phyloP scores from a whole-genome alignment of 2,888 invertebrate species.

The Drosophila tripunctata region DNA sequence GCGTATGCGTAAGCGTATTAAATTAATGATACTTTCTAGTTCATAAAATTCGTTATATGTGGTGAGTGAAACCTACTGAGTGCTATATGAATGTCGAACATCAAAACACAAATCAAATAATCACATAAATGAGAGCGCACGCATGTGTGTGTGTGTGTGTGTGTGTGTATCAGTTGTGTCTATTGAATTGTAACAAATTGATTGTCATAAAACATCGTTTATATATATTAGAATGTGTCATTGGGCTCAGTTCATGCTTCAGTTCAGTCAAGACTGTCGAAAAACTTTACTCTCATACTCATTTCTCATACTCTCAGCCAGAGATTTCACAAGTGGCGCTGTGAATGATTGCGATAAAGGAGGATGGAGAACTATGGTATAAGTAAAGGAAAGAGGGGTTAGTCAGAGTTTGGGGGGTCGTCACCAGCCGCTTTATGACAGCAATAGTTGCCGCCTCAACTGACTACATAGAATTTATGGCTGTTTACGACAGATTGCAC shows the following conservation, averaged over 20 bases:
- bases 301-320: slow-evolving; percentile 12
- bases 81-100: slow-evolving; percentile 61
- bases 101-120: slow-evolving; percentile 79
- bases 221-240: slow-evolving; percentile 80
- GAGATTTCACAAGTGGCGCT: slow-evolving; percentile 73
- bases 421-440: slow-evolving; percentile 45
- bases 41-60: slow-evolving; percentile 82
- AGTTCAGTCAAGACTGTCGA: slow-evolving; percentile 54
- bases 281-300: slow-evolving; percentile 11
- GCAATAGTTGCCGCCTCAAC: slow-evolving; percentile 60
- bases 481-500: slow-evolving; percentile 81
- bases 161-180: slow-evolving; percentile 53
- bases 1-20: slow-evolving; percentile 74
- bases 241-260: slow-evolving; percentile 75
- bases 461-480: slow-evolving; percentile 70
- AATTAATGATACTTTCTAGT: slow-evolving; percentile 84
- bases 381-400: not conserved
- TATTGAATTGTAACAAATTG: slow-evolving; percentile 83
- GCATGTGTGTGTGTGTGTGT: slow-evolving; percentile 23
- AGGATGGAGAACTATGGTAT: not conserved
- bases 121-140: slow-evolving; percentile 78
- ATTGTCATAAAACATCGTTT: slow-evolving; percentile 82
- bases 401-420: slow-evolving; percentile 1
- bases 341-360: slow-evolving; percentile 76
- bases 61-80: slow-evolving; percentile 11